Conservation (phyloP, 2,888 invertebrate species). For the Rhamnusium bicolor region DNA sequence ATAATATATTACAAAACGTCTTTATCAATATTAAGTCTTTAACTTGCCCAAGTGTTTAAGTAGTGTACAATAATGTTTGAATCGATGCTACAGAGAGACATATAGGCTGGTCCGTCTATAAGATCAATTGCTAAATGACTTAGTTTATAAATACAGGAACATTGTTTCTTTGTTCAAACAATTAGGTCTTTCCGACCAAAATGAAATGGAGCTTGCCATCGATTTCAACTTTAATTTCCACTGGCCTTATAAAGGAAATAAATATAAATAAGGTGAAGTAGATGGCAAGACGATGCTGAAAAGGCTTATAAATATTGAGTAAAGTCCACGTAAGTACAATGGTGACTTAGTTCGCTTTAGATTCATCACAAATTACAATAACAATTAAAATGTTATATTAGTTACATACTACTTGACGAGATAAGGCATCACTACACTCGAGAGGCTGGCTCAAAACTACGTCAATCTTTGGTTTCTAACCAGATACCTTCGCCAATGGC, state of each 20-base stretch:
- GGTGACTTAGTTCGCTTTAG: constrained; percentile 67
- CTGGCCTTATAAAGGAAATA: constrained; percentile 43
- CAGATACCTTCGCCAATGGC: constrained; percentile 53
- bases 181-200: constrained; percentile 56
- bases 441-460: constrained; percentile 59
- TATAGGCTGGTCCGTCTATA: constrained; percentile 48
- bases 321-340: constrained; percentile 61
- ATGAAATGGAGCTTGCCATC: constrained; percentile 42
- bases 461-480: constrained; percentile 69
- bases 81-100: constrained; percentile 55
- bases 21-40: constrained; percentile 69
- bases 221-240: constrained; percentile 41
- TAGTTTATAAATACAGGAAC: constrained; percentile 71
- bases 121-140: constrained; percentile 66
- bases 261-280: constrained; percentile 45
- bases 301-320: constrained; percentile 55
- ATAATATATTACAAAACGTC: constrained; percentile 70
- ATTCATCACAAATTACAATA: constrained; percentile 66
- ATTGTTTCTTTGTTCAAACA: constrained; percentile 68
- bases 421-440: constrained; percentile 56
- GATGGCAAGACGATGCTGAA: constrained; percentile 50
- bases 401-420: constrained; percentile 63
- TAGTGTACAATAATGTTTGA: constrained; percentile 64
- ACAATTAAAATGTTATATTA: constrained; percentile 60
- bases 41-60: constrained; percentile 68